Evolutionary conservation across 2,797 vertebrate genomes (phyloP).

Genomic region (Glyptemys insculpta): DNA sequence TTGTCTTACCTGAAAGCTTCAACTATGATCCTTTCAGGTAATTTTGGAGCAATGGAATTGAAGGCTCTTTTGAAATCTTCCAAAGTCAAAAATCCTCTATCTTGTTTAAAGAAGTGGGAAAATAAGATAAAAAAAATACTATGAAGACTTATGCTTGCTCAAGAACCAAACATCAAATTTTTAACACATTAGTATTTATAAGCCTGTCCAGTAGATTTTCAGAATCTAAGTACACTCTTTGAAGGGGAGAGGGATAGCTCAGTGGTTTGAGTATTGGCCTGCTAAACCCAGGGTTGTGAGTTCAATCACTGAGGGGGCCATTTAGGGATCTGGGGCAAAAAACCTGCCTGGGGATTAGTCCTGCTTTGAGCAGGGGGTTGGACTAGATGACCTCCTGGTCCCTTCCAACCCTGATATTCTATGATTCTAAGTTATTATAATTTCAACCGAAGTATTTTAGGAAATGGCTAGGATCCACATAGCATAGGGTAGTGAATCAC

Average conservation of each 20-base stretch:
- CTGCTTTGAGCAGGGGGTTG: too few relatives aligned
- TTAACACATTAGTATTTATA: not conserved
- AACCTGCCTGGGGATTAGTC: too few relatives aligned
- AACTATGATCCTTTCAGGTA: conserved; percentile 77
- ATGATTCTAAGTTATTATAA: not conserved
- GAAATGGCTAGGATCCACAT: not conserved
- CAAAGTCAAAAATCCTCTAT: conserved; percentile 81
- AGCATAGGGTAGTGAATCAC: too few relatives aligned
- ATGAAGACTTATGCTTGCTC: not conserved
- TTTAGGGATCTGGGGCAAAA: too few relatives aligned
- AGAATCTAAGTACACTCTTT: not conserved
- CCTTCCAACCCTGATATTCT: too few relatives aligned
- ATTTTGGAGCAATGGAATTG: conserved; percentile 73
- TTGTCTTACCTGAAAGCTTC: conserved; percentile 82
- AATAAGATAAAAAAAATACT: not conserved
- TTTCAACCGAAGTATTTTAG: not conserved
- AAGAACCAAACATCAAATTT: not conserved
- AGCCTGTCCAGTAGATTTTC: not conserved
- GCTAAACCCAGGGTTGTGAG: too few relatives aligned
- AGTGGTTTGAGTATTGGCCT: too few relatives aligned
- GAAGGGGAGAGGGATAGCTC: not conserved
- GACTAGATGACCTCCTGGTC: too few relatives aligned
- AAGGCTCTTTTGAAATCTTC: conserved; percentile 85
- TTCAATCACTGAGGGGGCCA: too few relatives aligned
- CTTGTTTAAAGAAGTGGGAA: conserved; percentile 57